These are phyloP conservation scores for Psilanteris sp. DNA, from an alignment of 1,140 invertebrate species.

Conservation along the genomic window DNA sequence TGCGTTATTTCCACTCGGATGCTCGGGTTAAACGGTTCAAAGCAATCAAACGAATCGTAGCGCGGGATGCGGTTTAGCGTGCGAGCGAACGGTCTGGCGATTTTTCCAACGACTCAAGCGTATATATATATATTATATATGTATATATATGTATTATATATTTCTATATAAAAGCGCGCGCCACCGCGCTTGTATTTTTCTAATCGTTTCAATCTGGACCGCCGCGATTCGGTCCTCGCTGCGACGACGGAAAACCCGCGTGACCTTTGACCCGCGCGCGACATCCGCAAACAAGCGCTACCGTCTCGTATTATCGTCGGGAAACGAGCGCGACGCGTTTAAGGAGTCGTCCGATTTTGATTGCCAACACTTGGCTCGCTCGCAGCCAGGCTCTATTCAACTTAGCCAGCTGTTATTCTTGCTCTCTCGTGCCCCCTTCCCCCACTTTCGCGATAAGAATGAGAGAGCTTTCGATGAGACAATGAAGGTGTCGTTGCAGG, in stretches of 20 bases:
- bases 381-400: constrained; percentile 45
- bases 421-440: constrained; percentile 48
- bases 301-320: neutral
- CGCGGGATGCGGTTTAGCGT: constrained; percentile 1
- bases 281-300: no score
- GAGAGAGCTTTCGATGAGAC: constrained; percentile 72
- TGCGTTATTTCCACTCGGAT: constrained; percentile 34
- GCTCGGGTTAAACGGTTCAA: constrained; percentile 4
- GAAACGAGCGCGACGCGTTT: constrained; percentile 23
- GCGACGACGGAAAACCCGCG: no score
- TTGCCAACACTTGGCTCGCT: constrained; percentile 49
- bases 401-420: constrained; percentile 51
- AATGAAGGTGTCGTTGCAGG: constrained; percentile 81
- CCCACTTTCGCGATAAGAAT: constrained; percentile 74
- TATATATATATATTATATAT: no score
- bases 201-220: no score
- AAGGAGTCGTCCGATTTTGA: constrained; percentile 44
- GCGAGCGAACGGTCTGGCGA: neutral
- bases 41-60: constrained; percentile 5
- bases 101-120: constrained; percentile 5
- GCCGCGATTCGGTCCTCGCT: no score
- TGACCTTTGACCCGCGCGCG: no score
- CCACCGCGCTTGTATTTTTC: no score
- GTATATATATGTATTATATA: no score
- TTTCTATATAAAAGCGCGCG: no score